Percentiles rank a stretch among this genome's conserved stretches.
Evolutionary conservation across 2,113 vertebrate genomes (phyloP).

Genomic region (Calidris pugnax): DNA sequence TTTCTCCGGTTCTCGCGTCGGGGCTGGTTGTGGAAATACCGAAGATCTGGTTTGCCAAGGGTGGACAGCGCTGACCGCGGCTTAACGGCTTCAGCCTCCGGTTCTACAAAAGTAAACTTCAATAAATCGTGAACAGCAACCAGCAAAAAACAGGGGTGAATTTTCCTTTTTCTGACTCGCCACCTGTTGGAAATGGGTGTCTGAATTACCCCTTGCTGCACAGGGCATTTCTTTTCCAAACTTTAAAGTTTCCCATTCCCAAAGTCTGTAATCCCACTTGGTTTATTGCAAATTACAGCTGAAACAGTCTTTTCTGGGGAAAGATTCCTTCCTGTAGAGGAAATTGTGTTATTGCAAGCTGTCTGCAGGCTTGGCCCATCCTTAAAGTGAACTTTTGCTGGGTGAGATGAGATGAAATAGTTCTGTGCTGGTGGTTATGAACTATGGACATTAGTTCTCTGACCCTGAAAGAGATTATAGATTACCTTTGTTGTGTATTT

Average conservation of each 20-base stretch:
- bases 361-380: background rate
- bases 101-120: background rate
- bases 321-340: background rate
- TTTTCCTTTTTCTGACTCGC: too few species aligned
- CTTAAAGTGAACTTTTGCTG: background rate
- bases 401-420: fast-evolving
- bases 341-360: background rate
- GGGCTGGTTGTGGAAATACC: background rate
- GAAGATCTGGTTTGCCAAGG: too few species aligned
- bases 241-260: background rate
- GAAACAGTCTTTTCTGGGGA: background rate
- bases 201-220: too few species aligned
- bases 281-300: background rate
- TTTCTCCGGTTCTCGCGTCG: fast-evolving
- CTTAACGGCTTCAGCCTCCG: fast-evolving
- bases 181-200: background rate
- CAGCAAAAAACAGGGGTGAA: too few species aligned
- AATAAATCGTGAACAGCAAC: fast-evolving
- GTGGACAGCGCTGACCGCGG: background rate
- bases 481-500: background rate
- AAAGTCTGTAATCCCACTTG: too few species aligned
- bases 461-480: background rate
- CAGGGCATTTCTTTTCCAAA: background rate
- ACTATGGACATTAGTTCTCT: background rate
- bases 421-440: background rate